Conservation (phyloP, 2,113 vertebrate genomes). For the Dipodomys stephensi region DNA sequence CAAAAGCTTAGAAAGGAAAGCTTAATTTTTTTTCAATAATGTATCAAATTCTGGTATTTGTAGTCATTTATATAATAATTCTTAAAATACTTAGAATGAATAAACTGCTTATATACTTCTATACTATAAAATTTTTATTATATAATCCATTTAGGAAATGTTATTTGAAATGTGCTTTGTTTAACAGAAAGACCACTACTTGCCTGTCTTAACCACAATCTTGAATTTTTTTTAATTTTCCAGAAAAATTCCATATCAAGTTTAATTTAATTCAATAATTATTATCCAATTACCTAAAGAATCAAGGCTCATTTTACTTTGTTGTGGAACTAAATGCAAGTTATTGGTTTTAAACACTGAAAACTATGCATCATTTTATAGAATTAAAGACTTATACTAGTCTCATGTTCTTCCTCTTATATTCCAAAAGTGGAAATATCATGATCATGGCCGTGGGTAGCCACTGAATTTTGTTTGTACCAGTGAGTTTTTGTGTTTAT, state of each 20-base stretch:
- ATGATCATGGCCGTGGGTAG: neutral
- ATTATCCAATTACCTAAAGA: neutral
- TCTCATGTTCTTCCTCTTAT: neutral
- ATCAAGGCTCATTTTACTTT: neutral
- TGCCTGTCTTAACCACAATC: no score
- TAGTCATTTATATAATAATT: neutral
- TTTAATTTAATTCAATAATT: neutral
- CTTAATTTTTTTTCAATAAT: neutral
- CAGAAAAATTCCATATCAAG: no score
- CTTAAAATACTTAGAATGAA: neutral
- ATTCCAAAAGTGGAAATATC: no score
- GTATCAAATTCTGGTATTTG: neutral
- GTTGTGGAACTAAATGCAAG: neutral
- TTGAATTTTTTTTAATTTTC: no score
- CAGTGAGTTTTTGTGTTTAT: neutral
- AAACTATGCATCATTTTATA: neutral
- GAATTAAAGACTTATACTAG: neutral
- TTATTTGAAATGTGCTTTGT: neutral
- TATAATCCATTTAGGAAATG: no score
- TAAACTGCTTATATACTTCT: neutral
- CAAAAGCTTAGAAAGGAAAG: neutral
- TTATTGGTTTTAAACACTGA: neutral
- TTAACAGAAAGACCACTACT: neutral
- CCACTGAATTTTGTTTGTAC: neutral
- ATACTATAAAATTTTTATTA: neutral